Evolutionary conservation across 2,113 vertebrate genomes (phyloP).

Genomic region (Petromus typicus): DNA sequence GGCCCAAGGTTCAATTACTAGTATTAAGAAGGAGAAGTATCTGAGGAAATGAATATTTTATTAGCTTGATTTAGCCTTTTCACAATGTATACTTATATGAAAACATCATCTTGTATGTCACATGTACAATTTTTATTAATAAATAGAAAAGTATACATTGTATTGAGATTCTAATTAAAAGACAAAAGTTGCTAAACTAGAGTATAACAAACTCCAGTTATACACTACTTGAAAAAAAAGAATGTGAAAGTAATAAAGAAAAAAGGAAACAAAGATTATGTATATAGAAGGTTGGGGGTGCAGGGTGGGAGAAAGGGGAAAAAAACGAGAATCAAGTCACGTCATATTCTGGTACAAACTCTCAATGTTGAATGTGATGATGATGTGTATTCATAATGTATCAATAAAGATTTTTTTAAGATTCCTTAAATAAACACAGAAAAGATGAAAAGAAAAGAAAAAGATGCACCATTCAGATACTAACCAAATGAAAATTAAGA

Average conservation of each 20-base stretch:
- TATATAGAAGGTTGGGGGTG: too few relatives aligned
- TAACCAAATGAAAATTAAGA: slow-evolving; percentile 45
- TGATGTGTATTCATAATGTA: too few relatives aligned
- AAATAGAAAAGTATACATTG: background rate
- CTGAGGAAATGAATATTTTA: background rate
- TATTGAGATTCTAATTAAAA: slow-evolving; percentile 35
- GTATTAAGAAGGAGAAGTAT: background rate
- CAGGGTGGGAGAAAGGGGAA: too few relatives aligned
- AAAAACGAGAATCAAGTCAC: too few relatives aligned
- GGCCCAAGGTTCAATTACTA: background rate
- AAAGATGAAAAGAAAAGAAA: background rate
- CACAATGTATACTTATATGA: background rate
- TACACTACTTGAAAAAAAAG: background rate
- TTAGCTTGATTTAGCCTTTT: background rate
- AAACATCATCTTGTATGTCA: background rate
- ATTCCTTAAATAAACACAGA: slow-evolving; percentile 16
- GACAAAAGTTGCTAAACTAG: background rate
- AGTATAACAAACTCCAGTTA: slow-evolving; percentile 6
- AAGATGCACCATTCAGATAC: background rate
- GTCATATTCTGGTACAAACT: too few relatives aligned
- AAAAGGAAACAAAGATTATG: too few relatives aligned
- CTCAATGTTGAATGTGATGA: too few relatives aligned
- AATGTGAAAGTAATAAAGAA: too few relatives aligned
- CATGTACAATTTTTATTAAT: background rate
- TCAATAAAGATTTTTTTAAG: too few relatives aligned